Evolutionary conservation across 2,113 vertebrate genomes (phyloP), one percentile per base, ranked within the genome.

Genomic region (Hyla sarda): DNA sequence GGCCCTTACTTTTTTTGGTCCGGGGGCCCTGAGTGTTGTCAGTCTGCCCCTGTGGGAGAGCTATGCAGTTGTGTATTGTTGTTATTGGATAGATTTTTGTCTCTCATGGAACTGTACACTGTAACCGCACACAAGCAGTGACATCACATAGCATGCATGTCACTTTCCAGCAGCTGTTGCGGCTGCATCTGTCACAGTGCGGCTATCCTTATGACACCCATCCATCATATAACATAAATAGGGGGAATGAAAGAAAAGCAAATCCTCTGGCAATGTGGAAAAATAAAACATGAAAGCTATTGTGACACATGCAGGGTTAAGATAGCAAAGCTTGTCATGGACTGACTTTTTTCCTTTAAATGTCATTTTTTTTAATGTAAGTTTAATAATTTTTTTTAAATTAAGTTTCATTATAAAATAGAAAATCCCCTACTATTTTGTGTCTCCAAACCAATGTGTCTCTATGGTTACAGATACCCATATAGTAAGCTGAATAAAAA

Each of bases 91-190:
- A 30, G 23, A 30, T 69, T 48, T 50, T 60, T 19, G 25, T 45
- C 62, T 23, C 37, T 30, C 60, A 48, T 19, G 21, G 34, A 19
- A 11, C 37, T 12, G 14, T 30, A 32, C 28, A 54, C 47, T 74
- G 50, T 28, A 45, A 54, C 52, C 69, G 58, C 52, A 74, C 23
- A 32, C 54, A 54, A 56, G 67, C 69, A 56, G 32, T 75, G 71
- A 84, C 48, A 74, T 84, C 67, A 82, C 62, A 71, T 67, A 71
- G 47, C 81, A 28, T 60, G 50, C 32, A 45, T 32, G 48, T 84
- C 82, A 60, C 23, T 75, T 28, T 75, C n/a, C 37, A 28, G 52
- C 82, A 84, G 69, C 71, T 84, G 82, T 75, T 84, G 71, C 37
- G 50, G 82, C 71, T 74, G 34, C 71, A 74, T 84, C 71, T 84